Evolutionary conservation across 2,113 vertebrate genomes (phyloP).

Genomic region (Gymnorhina tibicen): DNA sequence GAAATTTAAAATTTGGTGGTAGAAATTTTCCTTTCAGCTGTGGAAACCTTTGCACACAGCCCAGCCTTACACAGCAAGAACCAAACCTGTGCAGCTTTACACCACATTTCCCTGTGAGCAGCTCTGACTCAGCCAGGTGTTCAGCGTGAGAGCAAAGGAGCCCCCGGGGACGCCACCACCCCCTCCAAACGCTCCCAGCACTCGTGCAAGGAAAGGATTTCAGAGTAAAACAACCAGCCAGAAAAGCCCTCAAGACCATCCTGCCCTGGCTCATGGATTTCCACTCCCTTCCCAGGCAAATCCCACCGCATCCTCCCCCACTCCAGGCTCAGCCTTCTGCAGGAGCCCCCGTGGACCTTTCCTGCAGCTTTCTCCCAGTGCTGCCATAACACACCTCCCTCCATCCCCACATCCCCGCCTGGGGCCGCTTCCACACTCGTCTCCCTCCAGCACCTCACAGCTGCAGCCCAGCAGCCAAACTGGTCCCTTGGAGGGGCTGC

Average conservation of each 20-base stretch:
- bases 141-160: neutral
- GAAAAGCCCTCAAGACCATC: neutral
- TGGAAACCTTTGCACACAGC: neutral
- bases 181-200: neutral
- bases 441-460: neutral
- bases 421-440: neutral
- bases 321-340: neutral
- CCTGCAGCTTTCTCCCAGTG: neutral
- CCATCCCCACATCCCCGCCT: rapidly evolving
- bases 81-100: neutral
- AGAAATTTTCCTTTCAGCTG: neutral
- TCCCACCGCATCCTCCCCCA: neutral
- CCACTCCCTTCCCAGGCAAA: neutral
- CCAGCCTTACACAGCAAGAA: neutral
- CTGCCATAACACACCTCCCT: neutral
- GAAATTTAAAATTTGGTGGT: neutral
- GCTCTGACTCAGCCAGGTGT: neutral
- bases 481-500: neutral
- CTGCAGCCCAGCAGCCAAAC: neutral
- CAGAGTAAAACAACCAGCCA: neutral
- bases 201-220: neutral
- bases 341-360: neutral
- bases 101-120: neutral
- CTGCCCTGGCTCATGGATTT: neutral
- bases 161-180: neutral